Percentiles rank a stretch among this genome's conserved stretches.
Conservation (phyloP, 2,797 vertebrate species). For the Acrossocheilus wenchowensis region DNA sequence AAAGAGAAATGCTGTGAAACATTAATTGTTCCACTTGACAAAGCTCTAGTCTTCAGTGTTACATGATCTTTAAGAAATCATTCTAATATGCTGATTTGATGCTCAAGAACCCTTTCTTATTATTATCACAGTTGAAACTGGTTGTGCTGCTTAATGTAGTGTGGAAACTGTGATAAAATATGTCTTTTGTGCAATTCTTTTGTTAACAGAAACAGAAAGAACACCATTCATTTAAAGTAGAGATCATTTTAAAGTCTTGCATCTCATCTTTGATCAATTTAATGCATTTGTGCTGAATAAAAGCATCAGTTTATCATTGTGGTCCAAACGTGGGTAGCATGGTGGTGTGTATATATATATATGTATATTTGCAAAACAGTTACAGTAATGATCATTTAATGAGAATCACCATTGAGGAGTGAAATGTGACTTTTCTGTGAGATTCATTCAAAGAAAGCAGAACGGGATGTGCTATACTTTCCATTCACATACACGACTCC, state of each 20-base stretch:
- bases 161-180: not conserved
- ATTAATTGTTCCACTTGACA: not conserved
- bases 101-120: not conserved
- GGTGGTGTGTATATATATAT: no score
- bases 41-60: not conserved
- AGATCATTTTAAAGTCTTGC: not conserved
- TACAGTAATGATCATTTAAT: not conserved
- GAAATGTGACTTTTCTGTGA: not conserved
- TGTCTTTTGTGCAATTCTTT: not conserved
- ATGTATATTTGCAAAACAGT: not conserved
- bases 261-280: not conserved
- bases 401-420: not conserved
- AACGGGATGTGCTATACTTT: not conserved
- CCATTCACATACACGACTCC: not conserved
- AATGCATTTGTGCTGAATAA: not conserved
- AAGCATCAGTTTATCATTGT: not conserved
- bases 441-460: not conserved
- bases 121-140: constrained; percentile 9
- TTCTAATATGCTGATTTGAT: not conserved
- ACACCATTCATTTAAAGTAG: not conserved
- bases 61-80: not conserved
- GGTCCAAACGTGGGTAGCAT: not conserved
- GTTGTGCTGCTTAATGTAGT: constrained; percentile 3
- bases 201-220: not conserved
- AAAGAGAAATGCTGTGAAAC: not conserved